phyloP scores from a whole-genome alignment of 2,113 vertebrate species.

The Amia ocellicauda region DNA sequence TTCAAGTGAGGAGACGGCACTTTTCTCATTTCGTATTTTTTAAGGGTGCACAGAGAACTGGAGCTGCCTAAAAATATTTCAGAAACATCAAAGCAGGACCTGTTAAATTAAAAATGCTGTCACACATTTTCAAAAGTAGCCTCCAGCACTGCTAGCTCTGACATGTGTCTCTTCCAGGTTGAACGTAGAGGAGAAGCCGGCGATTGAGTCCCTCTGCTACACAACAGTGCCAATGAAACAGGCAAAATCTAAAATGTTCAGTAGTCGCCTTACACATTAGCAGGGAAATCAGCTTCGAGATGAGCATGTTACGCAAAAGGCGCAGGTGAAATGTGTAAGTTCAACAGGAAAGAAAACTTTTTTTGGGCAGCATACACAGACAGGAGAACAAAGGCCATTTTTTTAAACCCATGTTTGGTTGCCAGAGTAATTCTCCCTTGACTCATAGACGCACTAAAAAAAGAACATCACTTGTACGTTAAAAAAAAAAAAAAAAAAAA shows the following conservation, averaged over 20 bases:
- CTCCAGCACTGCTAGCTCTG: constrained; percentile 80
- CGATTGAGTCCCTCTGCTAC: background rate
- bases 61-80: constrained; percentile 77
- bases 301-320: too few relatives aligned
- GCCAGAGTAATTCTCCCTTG: constrained; percentile 23
- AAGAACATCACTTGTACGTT: constrained; percentile 34
- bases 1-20: background rate
- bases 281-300: too few relatives aligned
- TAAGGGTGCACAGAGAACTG: constrained; percentile 56
- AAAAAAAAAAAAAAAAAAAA: constrained; percentile 44
- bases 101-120: constrained; percentile 82
- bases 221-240: constrained; percentile 3
- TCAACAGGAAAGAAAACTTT: too few relatives aligned
- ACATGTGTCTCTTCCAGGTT: constrained; percentile 60
- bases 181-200: constrained; percentile 5
- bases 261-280: too few relatives aligned
- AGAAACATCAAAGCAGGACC: constrained; percentile 77
- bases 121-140: constrained; percentile 79
- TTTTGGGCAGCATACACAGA: constrained; percentile 7
- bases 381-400: background rate
- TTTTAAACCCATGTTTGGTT: constrained; percentile 8
- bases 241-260: too few relatives aligned
- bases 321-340: background rate
- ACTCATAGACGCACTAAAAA: constrained; percentile 20
- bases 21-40: background rate